Evolutionary conservation across 2,113 vertebrate genomes (phyloP).

Genomic region (Peromyscus californicus): DNA sequence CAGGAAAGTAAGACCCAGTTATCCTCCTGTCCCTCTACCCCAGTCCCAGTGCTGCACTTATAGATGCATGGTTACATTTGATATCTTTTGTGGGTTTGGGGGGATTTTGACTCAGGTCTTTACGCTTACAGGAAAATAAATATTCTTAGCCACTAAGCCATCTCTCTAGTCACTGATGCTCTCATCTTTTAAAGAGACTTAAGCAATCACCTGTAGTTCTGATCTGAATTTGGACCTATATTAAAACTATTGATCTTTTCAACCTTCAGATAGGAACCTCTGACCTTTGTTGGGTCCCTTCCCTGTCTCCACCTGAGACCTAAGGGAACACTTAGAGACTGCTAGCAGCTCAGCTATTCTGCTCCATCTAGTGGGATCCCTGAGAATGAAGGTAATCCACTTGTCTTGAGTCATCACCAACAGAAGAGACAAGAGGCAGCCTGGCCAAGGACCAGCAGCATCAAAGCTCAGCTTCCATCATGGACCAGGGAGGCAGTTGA

Average conservation of each 20-base stretch:
- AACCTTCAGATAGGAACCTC: rapidly evolving
- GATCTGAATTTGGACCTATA: background rate
- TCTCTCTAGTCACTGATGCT: background rate
- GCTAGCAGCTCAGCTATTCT: background rate
- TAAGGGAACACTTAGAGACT: background rate
- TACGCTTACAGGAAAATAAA: background rate
- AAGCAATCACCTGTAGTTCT: background rate
- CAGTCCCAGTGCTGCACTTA: background rate
- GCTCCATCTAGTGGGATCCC: slow-evolving; percentile 60
- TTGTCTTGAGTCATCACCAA: background rate
- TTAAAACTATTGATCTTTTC: background rate
- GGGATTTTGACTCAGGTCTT: background rate
- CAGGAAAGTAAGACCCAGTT: background rate
- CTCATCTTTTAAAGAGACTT: background rate
- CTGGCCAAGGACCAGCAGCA: background rate
- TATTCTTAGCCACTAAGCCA: too few species aligned
- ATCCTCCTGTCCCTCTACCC: background rate
- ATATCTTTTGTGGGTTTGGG: background rate
- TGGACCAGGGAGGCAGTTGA: background rate
- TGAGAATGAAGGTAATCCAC: background rate
- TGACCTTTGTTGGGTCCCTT: background rate
- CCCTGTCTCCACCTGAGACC: background rate
- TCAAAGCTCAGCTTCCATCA: rapidly evolving
- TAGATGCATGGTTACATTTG: background rate
- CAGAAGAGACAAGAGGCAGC: background rate